phyloP scores from a whole-genome alignment of 2,797 vertebrate genomes.

The Amazona ochrocephala region DNA sequence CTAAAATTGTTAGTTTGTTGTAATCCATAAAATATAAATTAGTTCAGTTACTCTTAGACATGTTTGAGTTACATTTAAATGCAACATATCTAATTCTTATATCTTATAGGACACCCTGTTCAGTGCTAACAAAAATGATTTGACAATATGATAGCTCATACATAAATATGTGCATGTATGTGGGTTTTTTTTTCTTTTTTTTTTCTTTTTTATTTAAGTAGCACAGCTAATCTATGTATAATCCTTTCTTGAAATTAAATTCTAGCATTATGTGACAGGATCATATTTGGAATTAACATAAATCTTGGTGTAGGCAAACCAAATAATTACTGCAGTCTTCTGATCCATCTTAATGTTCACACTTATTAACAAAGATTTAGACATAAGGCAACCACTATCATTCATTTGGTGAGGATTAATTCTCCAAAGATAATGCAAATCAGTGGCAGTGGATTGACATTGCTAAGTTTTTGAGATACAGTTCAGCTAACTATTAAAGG shows the following conservation, averaged over 20 bases:
- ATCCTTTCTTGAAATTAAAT: slow-evolving; percentile 55
- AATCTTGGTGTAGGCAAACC: background rate
- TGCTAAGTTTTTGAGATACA: background rate
- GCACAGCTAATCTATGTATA: slow-evolving; percentile 36
- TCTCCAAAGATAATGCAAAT: background rate
- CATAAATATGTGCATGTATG: background rate
- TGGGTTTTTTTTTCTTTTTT: background rate
- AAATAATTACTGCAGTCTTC: slow-evolving; percentile 14
- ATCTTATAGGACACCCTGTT: background rate
- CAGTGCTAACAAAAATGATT: background rate
- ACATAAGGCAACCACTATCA: background rate
- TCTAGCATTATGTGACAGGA: slow-evolving; percentile 12
- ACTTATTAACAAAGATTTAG: slow-evolving; percentile 34
- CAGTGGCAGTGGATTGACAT: background rate
- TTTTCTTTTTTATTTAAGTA: background rate
- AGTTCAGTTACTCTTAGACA: background rate
- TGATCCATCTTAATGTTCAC: slow-evolving; percentile 34
- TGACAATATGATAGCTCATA: background rate
- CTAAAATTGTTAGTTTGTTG: background rate
- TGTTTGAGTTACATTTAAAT: background rate
- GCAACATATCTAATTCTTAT: background rate
- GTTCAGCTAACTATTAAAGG: background rate
- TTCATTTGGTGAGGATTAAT: slow-evolving; percentile 37
- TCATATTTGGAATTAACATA: slow-evolving; percentile 32
- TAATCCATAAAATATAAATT: background rate